Base-by-base conservation (phyloP, 2,797 vertebrate genomes). In the Anolis apletophallus region DNA sequence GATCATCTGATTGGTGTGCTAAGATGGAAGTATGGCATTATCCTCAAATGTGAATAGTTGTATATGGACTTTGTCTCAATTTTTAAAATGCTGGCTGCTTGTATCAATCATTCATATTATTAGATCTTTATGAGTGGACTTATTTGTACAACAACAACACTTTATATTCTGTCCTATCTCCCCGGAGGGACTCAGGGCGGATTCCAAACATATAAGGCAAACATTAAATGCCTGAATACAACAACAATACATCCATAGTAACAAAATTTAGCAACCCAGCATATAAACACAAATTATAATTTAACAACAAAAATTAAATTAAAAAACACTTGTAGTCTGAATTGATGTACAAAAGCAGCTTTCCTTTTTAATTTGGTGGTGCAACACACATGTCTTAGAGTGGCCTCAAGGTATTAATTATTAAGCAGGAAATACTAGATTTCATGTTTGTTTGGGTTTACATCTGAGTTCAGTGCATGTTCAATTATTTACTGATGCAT, bases 111-210 rank as follows among this genome's bases (percentile, higher is more conserved):
- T 69, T 14, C 23, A 19, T 32, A 67, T 89, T 89, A 12, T 76
- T 91, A 73, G 86, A 29, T 72, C 14, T 26, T n/a, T 14, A 36
- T 72, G 16, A 88, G 83, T 86, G 72, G 54, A 2, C 87, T 89
- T 92, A 52, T 61, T 87, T 91, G 88, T 82, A 32, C 90, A 50
- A 40, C 5, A 40, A 40, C 5, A 40, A 40, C 5, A 40, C 2
- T 40, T 40, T 40, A 40, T 40, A 40, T 40, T 40, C 40, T 5
- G 5, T 5, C 40, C 2, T 40, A 40, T 40, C 2, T 40, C 40
- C 40, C 5, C 40, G 5, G 40, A 40, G 40, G 40, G 40, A 40
- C 40, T 40, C 40, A 40, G 40, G 40, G 40, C 5, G 40, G 40
- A 40, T 40, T 40, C 40, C 5, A 40, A 40, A 40, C 40, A 40